Conservation (phyloP, 2,888 invertebrate genomes). For the Tetropium fuscum region DNA sequence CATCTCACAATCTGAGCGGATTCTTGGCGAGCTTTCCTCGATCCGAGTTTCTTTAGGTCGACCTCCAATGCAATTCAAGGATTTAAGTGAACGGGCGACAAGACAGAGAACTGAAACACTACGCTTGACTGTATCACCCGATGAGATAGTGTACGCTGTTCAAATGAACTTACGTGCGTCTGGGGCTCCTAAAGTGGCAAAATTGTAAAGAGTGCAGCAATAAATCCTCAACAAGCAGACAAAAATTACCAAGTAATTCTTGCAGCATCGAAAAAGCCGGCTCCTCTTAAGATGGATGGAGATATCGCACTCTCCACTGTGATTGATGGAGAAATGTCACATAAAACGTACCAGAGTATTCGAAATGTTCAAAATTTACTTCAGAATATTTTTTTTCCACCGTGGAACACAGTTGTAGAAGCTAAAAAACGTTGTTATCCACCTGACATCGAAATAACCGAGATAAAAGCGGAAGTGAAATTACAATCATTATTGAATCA, state of each 20-base stretch:
- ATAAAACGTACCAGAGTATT: neutral
- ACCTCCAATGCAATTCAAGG: neutral
- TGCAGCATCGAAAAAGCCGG: no score
- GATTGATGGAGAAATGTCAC: no score
- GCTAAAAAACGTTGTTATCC: slow-evolving; percentile 7
- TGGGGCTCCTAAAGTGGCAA: no score
- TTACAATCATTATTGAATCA: slow-evolving; percentile 1
- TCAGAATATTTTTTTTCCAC: neutral
- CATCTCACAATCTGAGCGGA: no score
- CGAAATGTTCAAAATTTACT: neutral
- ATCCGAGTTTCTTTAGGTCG: neutral
- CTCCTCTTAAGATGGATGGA: no score
- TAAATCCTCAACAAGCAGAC: no score
- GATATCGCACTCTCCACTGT: no score
- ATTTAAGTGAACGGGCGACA: neutral
- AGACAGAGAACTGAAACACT: slow-evolving; percentile 10
- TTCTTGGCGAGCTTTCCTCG: neutral
- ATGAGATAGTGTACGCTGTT: slow-evolving; percentile 19
- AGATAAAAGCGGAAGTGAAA: neutral
- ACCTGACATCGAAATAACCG: neutral
- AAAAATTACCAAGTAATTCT: no score
- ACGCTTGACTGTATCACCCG: neutral
- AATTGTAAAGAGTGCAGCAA: no score
- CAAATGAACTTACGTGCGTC: slow-evolving; percentile 18
- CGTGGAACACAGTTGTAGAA: neutral